Conservation (phyloP, 2,888 invertebrate species). For the Julus scanicus region DNA sequence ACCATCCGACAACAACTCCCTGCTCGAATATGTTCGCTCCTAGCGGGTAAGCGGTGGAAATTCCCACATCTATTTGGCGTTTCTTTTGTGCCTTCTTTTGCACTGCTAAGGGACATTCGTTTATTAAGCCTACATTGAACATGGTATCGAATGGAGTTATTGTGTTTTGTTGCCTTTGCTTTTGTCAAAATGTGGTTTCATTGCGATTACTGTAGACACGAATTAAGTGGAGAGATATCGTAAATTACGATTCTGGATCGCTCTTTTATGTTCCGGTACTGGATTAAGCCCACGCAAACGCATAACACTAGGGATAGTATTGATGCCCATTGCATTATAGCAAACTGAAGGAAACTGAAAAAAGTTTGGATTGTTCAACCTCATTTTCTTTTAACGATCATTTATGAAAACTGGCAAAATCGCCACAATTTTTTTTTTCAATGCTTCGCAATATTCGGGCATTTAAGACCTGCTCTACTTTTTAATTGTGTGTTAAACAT, state of each 20-base stretch:
- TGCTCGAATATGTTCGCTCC: neutral
- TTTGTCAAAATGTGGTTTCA: neutral
- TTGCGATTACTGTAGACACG: neutral
- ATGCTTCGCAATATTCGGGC: neutral
- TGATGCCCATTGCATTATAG: neutral
- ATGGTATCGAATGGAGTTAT: neutral
- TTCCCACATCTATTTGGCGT: neutral
- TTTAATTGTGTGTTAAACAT: neutral
- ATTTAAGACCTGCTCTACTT: neutral
- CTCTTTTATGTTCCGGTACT: neutral
- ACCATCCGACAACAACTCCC: neutral
- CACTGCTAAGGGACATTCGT: neutral
- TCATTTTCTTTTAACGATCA: too few species aligned
- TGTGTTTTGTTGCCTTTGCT: neutral
- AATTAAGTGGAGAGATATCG: neutral
- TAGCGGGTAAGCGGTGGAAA: neutral
- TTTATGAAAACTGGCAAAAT: too few species aligned
- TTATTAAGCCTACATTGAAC: conserved; percentile 18
- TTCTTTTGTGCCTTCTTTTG: conserved; percentile 24
- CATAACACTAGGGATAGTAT: neutral
- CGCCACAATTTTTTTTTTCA: neutral
- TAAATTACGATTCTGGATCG: neutral
- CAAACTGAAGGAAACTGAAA: neutral
- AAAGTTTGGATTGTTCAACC: neutral
- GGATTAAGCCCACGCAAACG: neutral